phyloP scores from a whole-genome alignment of 2,888 invertebrate genomes.

The Empis livida region DNA sequence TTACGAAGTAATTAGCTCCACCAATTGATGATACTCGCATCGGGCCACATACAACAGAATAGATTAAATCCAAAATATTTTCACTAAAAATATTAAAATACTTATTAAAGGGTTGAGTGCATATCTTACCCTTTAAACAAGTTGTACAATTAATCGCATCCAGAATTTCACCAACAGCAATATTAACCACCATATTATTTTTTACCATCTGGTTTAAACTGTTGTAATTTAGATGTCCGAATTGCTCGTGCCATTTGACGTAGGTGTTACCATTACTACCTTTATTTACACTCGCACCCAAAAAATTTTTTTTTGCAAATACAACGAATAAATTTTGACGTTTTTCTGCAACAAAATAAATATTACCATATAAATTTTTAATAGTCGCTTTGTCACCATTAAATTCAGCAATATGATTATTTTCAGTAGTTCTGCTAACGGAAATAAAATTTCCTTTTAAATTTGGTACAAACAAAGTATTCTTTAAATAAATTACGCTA shows the following conservation, averaged over 20 bases:
- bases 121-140: background rate
- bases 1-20: constrained; percentile 10
- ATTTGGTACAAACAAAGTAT: background rate
- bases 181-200: background rate
- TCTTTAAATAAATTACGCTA: background rate
- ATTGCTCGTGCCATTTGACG: background rate
- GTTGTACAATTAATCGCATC: background rate
- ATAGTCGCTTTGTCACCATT: background rate
- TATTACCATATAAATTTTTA: background rate
- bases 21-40: constrained; percentile 8
- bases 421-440: background rate
- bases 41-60: constrained; percentile 13
- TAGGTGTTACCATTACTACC: background rate
- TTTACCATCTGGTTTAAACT: background rate
- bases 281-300: background rate
- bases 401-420: background rate
- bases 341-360: background rate
- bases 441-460: constrained; percentile 1
- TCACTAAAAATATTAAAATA: background rate
- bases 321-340: background rate
- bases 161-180: background rate
- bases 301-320: background rate
- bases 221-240: background rate
- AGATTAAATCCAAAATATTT: constrained; percentile 6
- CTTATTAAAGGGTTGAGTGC: background rate